These are phyloP conservation scores for Rhopalosiphum maidis DNA, from an alignment of 1,140 invertebrate genomes.

Conservation along the genomic window DNA sequence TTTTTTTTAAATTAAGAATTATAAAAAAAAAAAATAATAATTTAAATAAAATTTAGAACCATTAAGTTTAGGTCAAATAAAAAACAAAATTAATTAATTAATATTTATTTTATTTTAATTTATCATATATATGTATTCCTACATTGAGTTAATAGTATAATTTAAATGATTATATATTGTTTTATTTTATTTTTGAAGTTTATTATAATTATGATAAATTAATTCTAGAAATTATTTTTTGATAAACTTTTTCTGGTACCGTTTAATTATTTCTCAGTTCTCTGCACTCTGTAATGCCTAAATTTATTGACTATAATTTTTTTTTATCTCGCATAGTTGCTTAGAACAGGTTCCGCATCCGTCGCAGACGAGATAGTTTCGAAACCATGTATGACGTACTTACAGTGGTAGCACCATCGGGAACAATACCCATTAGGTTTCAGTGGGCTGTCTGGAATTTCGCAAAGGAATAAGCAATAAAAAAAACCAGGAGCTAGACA, in stretches of 20 bases:
- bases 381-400: not conserved
- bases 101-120: too few species aligned
- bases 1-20: not conserved
- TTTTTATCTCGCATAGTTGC: not conserved
- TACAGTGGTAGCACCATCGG: not conserved
- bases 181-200: not conserved
- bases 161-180: not conserved
- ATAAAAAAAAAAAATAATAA: not conserved
- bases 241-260: not conserved
- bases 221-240: not conserved
- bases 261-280: not conserved
- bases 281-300: not conserved
- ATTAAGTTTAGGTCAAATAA: not conserved
- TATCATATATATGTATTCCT: not conserved
- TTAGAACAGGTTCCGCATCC: constrained; percentile 52
- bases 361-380: constrained; percentile 49
- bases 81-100: too few species aligned
- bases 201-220: not conserved
- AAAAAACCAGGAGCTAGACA: constrained; percentile 18
- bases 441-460: constrained; percentile 18
- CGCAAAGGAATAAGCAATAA: constrained; percentile 51
- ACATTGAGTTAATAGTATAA: not conserved
- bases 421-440: constrained; percentile 42
- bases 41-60: not conserved
- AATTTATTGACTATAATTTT: not conserved